Conservation (phyloP, 2,113 vertebrate species). For the Gavia stellata region DNA sequence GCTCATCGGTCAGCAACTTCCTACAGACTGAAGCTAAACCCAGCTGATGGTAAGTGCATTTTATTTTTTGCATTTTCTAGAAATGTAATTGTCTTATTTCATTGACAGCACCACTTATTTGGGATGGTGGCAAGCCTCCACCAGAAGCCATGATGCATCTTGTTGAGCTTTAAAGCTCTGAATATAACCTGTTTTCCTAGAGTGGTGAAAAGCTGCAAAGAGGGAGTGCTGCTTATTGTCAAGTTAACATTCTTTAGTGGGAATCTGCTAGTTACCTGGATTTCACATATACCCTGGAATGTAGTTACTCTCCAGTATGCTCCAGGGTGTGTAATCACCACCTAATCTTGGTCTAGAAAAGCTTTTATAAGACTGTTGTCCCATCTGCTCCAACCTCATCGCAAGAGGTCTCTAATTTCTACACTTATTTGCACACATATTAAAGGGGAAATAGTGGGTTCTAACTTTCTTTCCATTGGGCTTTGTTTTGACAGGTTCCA, state of each 20-base stretch:
- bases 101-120: background rate
- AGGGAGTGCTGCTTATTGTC: background rate
- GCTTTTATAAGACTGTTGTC: background rate
- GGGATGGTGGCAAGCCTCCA: background rate
- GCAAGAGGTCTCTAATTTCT: background rate
- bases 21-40: constrained; percentile 90
- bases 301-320: background rate
- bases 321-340: background rate
- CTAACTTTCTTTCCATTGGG: background rate
- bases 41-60: constrained; percentile 78
- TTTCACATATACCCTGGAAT: background rate
- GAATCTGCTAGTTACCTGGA: background rate
- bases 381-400: background rate
- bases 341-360: background rate
- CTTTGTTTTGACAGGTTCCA: constrained; percentile 67
- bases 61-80: background rate
- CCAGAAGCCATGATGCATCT: background rate
- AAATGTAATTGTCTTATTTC: background rate
- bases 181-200: background rate
- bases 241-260: background rate
- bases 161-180: background rate
- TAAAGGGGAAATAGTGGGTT: background rate
- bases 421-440: background rate
- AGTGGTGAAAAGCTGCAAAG: background rate
- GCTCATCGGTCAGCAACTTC: constrained; percentile 89